phyloP scores from a whole-genome alignment of 1,140 invertebrate genomes.

The Lepidostoma basale region DNA sequence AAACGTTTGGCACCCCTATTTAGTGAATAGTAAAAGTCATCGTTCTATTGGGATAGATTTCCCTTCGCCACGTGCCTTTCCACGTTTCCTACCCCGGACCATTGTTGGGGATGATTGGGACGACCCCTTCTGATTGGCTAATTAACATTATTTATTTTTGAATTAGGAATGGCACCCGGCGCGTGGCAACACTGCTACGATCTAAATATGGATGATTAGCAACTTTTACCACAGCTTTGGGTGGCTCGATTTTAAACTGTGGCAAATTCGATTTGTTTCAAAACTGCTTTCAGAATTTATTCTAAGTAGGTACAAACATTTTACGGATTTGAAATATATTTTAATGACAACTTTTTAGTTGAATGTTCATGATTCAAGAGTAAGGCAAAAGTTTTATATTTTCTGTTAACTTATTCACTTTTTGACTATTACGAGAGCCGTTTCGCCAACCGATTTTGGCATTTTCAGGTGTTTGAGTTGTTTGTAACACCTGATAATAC shows the following conservation, averaged over 20 bases:
- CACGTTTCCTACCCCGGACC: conserved; percentile 2
- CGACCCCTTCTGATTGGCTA: conserved; percentile 25
- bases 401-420: too few relatives aligned
- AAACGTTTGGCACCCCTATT: too few relatives aligned
- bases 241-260: background rate
- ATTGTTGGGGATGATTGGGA: conserved; percentile 27
- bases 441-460: too few relatives aligned
- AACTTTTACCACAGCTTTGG: background rate
- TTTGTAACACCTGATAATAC: too few relatives aligned
- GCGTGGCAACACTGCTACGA: conserved; percentile 18
- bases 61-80: background rate
- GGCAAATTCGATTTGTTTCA: background rate
- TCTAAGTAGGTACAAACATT: background rate
- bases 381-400: too few relatives aligned
- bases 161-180: conserved; percentile 20
- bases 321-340: too few relatives aligned
- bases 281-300: background rate
- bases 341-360: too few relatives aligned
- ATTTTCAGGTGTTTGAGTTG: too few relatives aligned
- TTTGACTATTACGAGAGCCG: too few relatives aligned
- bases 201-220: conserved; percentile 21
- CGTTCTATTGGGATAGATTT: background rate
- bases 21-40: too few relatives aligned
- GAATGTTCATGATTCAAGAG: too few relatives aligned
- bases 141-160: conserved; percentile 39